Percentiles rank a stretch among this genome's conserved stretches.
Conservation (phyloP, 1,140 invertebrate genomes). For the Heliothis subflexa region DNA sequence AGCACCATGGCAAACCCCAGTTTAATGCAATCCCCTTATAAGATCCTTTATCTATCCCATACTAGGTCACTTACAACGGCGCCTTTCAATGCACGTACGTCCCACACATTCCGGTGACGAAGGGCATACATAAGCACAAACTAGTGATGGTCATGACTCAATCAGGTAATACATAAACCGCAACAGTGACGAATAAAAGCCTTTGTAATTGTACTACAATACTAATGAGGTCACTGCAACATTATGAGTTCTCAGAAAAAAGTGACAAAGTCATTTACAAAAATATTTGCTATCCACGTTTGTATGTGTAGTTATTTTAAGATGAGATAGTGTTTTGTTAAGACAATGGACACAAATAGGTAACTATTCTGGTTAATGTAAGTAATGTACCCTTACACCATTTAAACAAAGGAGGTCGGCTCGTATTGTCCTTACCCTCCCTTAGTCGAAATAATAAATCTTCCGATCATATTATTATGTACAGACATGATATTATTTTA, state of each 20-base stretch:
- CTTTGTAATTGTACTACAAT: conserved; percentile 5
- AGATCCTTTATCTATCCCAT: neutral
- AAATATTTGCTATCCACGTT: neutral
- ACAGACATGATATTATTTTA: no score
- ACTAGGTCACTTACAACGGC: neutral
- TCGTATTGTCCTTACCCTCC: no score
- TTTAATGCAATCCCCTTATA: no score
- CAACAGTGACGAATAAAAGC: conserved; percentile 1
- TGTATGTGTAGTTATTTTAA: neutral
- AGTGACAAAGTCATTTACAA: conserved; percentile 24
- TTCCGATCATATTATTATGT: no score
- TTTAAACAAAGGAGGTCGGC: no score
- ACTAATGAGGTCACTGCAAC: conserved; percentile 19
- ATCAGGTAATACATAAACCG: conserved; percentile 30
- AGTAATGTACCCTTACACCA: no score
- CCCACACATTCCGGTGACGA: neutral
- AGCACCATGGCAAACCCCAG: no score
- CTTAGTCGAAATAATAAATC: no score
- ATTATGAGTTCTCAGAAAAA: conserved; percentile 17
- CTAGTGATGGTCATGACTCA: neutral
- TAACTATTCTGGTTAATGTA: no score
- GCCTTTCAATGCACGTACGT: neutral
- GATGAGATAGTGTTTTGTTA: no score
- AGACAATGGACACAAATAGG: no score
- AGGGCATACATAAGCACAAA: neutral